Base-by-base conservation (phyloP, 2,113 vertebrate species). In the Megalops atlanticus region DNA sequence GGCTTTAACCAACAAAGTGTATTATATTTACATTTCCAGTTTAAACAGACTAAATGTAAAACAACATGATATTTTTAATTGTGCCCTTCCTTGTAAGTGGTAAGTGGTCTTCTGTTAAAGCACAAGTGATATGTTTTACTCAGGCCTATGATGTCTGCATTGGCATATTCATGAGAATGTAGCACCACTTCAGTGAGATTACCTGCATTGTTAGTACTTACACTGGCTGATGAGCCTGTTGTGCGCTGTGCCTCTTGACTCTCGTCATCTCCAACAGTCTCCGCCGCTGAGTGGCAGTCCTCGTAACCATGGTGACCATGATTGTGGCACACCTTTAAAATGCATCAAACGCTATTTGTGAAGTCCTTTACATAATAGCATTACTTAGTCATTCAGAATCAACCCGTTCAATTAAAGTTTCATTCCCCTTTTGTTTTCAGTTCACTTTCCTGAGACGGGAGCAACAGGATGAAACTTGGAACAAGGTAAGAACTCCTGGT, bases 391-490 rank as follows among this genome's bases (percentile, higher is more conserved):
- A 15, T 80, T 49, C 40, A 33, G 27, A 71, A 47, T 71, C 16
- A 71, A n/a, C 15, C 41, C n/a, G 15, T 21, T 82, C 4, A 74
- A 5, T 86, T 76, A 52, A 52, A 39, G 36, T 45, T 7, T 73
- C 49, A 12, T 74, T 70, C 79, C 79, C 16, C 43, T 72, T 84
- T 88, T 76, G 45, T n/a, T 87, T 91, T 89, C 89, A 97, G 96
- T 92, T 95, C 95, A 95, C 95, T 96, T 82, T 95, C 95, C 96
- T 97, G 97, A 96, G 97, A 97, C 90, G 85, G 89, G 86, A 94
- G 92, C 90, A 94, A 91, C 93, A 96, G 92, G 90, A 97, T 96
- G 95, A 94, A 92, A 93, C 93, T 94, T 89, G 92, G 87, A 91
- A 91, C 92, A 95, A 96, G 95, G 97, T 99, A 94, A 93, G 94